Evolutionary conservation across 2,113 vertebrate genomes (phyloP), one percentile per base, ranked within the genome.

Genomic region (Ageneiosus marmoratus): DNA sequence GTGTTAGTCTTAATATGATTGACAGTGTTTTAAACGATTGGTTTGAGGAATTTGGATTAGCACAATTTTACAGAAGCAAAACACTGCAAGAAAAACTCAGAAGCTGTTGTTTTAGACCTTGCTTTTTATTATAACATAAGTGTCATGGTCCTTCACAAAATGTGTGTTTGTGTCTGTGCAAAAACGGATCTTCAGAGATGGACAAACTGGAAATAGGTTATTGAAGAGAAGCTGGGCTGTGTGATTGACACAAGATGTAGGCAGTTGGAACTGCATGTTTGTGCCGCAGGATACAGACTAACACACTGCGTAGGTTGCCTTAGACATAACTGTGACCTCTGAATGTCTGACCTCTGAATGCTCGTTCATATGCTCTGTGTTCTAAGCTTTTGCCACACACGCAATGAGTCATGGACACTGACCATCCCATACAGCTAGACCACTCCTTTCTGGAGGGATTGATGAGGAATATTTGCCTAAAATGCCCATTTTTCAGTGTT

Each of bases 131-230:
- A 89, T 91, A 65, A 63, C 58, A 79, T 29, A 18, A 79, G 20
- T 10, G 58, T 62, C n/a, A 50, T 48, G 20, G 88, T 63, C 88
- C 88, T 83, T 93, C 92, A 89, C 91, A 92, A 93, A 93, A 89
- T 91, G 82, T 78, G 88, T 91, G 89, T 88, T 81, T 87, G 73
- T 78, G 60, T 83, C 89, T 90, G 91, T 93, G 93, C 89, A 3
- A 92, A 91, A 84, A 85, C 89, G 22, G 34, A 89, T 91, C 83
- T 84, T 90, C 87, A 88, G 88, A 88, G 85, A 88, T 87, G 83
- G 77, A 60, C 83, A 80, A 80, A 84, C 86, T 76, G 88, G 89
- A 87, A 83, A 83, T 90, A 65, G 67, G 58, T 37, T 63, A 75
- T 80, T 32, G 37, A 67, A 46, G 24, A 58, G 2, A 60, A 27